phyloP scores from a whole-genome alignment of 2,113 vertebrate genomes.

The Aythya baeri region DNA sequence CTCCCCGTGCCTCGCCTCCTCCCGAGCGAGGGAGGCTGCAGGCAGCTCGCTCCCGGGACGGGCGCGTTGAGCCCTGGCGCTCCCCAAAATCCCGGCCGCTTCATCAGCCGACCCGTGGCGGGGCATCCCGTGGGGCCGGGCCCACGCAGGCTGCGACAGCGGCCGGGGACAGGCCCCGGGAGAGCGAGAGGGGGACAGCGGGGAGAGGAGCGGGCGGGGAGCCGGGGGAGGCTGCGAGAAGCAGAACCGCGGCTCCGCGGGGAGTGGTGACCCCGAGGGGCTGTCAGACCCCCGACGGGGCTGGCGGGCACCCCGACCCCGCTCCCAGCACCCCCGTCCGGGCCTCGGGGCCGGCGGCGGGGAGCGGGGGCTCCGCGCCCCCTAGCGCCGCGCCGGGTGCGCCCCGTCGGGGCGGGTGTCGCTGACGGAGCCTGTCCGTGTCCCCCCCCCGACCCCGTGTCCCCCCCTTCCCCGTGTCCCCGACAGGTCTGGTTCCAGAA shows the following conservation, averaged over 20 bases:
- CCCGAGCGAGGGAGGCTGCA: background rate
- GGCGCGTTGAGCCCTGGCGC: background rate
- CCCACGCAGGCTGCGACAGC: background rate
- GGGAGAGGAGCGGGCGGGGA: background rate
- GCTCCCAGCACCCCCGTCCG: too few relatives aligned
- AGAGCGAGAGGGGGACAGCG: too few relatives aligned
- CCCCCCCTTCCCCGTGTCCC: background rate
- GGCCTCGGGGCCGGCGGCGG: too few relatives aligned
- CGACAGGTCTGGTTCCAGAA: conserved; percentile 97
- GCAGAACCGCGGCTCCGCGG: too few relatives aligned
- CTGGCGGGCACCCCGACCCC: too few relatives aligned
- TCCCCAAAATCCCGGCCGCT: too few relatives aligned
- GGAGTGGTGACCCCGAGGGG: too few relatives aligned
- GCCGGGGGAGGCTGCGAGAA: background rate
- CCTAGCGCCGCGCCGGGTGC: background rate
- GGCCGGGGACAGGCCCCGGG: background rate
- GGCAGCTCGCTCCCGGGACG: background rate
- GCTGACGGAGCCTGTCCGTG: background rate
- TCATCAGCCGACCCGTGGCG: too few relatives aligned
- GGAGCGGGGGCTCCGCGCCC: background rate
- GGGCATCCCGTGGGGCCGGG: background rate
- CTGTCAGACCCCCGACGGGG: too few relatives aligned
- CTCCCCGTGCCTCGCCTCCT: background rate
- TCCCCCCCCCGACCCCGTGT: background rate
- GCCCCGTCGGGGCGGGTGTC: background rate